A percentile compares a stretch with the other conserved stretches of the same genome.
Evolutionary conservation across 2,888 invertebrate species (phyloP).

Genomic region (Periphyllus acericola): DNA sequence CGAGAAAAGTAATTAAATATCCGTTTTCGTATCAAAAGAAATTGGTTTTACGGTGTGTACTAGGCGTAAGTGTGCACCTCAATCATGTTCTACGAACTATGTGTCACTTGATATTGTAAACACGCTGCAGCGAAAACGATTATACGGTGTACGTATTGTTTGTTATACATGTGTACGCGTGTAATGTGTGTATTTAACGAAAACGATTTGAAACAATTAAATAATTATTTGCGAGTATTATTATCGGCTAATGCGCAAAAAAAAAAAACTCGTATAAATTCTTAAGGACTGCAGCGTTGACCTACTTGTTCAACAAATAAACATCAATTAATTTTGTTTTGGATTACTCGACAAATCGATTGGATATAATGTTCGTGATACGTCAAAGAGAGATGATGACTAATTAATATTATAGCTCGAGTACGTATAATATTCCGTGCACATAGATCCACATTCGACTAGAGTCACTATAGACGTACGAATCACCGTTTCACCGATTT

Average conservation of each 20-base stretch:
- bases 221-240: not conserved
- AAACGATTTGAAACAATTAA: not conserved
- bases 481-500: not conserved
- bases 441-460: not conserved
- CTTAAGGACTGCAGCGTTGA: not conserved
- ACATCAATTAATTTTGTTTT: slow-evolving; percentile 27
- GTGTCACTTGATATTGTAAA: not conserved
- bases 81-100: too few species aligned
- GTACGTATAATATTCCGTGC: not conserved
- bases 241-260: not conserved
- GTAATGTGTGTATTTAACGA: too few species aligned
- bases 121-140: not conserved
- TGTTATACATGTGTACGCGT: too few species aligned
- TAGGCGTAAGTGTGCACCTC: too few species aligned
- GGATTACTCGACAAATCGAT: not conserved
- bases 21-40: not conserved
- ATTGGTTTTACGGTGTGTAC: not conserved
- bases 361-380: not conserved
- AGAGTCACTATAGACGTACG: too few species aligned
- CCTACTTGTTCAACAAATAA: slow-evolving; percentile 35
- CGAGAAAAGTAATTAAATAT: not conserved
- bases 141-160: not conserved
- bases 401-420: slow-evolving; percentile 5
- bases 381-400: not conserved
- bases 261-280: slow-evolving; percentile 15